phyloP scores from a whole-genome alignment of 2,888 invertebrate genomes.

The Amiota communis region DNA sequence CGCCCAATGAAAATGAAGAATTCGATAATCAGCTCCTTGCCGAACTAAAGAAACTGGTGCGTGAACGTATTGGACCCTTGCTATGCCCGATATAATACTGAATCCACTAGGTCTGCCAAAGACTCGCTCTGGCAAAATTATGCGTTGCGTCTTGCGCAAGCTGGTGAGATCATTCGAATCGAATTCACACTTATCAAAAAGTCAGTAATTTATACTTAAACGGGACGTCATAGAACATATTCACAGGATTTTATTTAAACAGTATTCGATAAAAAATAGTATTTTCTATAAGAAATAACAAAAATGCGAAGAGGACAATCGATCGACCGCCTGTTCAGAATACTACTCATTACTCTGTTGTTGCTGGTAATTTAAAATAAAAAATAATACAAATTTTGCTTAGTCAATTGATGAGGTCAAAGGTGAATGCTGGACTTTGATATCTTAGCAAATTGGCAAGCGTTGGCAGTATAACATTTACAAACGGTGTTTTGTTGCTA shows the following conservation, averaged over 20 bases:
- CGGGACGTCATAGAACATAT: too few relatives aligned
- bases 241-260: too few relatives aligned
- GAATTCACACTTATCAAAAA: too few relatives aligned
- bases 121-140: constrained; percentile 98
- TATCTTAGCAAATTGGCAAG: constrained; percentile 65
- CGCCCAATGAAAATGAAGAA: constrained; percentile 83
- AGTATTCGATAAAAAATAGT: too few relatives aligned
- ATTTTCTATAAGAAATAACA: too few relatives aligned
- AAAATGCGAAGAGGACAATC: too few relatives aligned
- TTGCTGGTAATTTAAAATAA: too few relatives aligned
- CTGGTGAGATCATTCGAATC: too few relatives aligned
- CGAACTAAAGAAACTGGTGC: constrained; percentile 85
- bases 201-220: too few relatives aligned
- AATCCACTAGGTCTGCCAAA: constrained; percentile 95
- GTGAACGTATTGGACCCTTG: constrained; percentile 95
- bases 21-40: constrained; percentile 82
- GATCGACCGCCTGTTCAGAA: too few relatives aligned
- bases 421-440: constrained; percentile 60
- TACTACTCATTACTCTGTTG: too few relatives aligned
- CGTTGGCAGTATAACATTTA: constrained; percentile 66
- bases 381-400: too few relatives aligned
- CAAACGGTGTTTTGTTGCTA: constrained; percentile 42
- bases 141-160: constrained; percentile 95
- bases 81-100: constrained; percentile 94
- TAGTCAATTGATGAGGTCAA: constrained; percentile 62